Conservation (phyloP, 2,113 vertebrate genomes). For the Leptocoma aspasia region DNA sequence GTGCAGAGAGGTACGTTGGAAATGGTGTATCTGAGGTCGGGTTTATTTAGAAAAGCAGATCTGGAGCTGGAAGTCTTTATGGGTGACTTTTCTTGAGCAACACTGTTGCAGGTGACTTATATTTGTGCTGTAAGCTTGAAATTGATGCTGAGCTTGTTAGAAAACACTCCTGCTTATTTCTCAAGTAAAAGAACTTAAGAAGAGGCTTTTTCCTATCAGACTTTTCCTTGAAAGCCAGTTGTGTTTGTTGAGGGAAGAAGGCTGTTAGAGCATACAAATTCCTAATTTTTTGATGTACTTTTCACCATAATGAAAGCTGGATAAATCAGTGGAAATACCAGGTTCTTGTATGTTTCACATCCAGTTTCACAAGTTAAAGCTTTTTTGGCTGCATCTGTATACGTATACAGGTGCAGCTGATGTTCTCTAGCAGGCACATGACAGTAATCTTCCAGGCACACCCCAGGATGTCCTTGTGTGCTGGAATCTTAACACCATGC, state of each 20-base stretch:
- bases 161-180: not conserved
- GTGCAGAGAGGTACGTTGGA: not conserved
- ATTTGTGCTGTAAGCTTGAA: not conserved
- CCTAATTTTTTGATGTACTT: not conserved
- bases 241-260: not conserved
- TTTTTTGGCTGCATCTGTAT: not conserved
- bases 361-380: not conserved
- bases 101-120: fast-evolving
- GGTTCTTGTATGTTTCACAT: not conserved
- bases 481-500: not conserved
- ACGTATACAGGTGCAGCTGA: not conserved
- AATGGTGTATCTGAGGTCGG: not conserved
- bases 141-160: not conserved
- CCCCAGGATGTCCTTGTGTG: not conserved
- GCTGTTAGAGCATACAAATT: not conserved
- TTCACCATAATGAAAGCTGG: not conserved
- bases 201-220: not conserved
- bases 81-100: not conserved
- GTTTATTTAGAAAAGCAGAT: not conserved
- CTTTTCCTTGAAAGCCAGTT: not conserved
- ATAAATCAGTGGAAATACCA: not conserved
- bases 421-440: not conserved
- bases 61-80: not conserved
- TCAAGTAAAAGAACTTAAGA: not conserved
- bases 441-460: not conserved